Base-by-base conservation (phyloP, 2,113 vertebrate genomes). In the Polypterus senegalus region DNA sequence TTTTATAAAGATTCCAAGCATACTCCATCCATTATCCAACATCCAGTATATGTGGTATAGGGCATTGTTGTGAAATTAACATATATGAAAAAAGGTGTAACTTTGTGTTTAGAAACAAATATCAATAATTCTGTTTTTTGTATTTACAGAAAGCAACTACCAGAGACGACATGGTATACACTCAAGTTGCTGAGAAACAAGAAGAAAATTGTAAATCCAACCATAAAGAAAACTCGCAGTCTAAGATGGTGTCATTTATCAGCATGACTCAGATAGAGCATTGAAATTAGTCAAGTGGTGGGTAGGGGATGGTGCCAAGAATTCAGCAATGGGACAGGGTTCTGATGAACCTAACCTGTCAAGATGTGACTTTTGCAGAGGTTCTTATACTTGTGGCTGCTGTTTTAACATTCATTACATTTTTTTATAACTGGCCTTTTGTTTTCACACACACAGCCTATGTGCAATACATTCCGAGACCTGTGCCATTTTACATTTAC, bases 181-280 rank as follows among this genome's bases (percentile, higher is more conserved):
- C 70, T 52, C 80, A 81, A 0, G 82, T 82, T 54, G 76, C 27
- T 52, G 67, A 69, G 58, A 87, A 84, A 67, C 71, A 67, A 9
- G 83, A 80, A 44, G 83, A 86, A 0, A 72, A 10, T 3, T 46
- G 51, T 0, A 65, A 60, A 47, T 58, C 11, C 27, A 7, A 79
- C 46, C 54, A 71, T 3, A 43, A 7, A 6, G 7, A 45, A 9
- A 57, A 49, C 5, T n/a, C 6, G 10, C 46, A 61, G 46, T 48
- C 60, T 60, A 79, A 84, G 47, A 88, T 85, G 45, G 84, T 81
- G 60, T 75, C 72, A 5, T 79, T 71, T 43, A 75, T 86, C 1
- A 69, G 69, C 61, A 49, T 86, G 77, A 71, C 78, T 1, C 49
- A 76, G 8, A 73, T 79, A 60, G 60, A 5, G 1, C 27, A 71